Evolutionary conservation across 2,113 vertebrate species (phyloP).

Genomic region (Herpailurus yagouaroundi): DNA sequence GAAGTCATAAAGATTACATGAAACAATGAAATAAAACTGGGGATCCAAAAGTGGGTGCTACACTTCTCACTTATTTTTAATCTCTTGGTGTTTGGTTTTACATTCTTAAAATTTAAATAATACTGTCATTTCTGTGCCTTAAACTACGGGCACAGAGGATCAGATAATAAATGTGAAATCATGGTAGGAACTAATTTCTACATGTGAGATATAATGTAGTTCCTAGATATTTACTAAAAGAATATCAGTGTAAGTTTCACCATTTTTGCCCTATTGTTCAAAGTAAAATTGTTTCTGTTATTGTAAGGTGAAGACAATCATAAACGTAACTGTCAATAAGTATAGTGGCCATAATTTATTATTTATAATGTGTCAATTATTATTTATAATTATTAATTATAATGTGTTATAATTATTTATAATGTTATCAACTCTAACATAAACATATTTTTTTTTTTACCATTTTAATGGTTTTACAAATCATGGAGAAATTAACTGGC

Average conservation of each 20-base stretch:
- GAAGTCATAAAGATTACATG: background rate
- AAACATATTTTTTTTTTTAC: background rate
- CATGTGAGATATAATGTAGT: background rate
- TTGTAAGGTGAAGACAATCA: background rate
- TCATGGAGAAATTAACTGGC: background rate
- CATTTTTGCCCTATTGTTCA: background rate
- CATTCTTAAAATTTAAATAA: background rate
- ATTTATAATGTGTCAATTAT: background rate
- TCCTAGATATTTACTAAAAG: background rate
- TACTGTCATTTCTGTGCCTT: background rate
- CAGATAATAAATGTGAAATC: background rate
- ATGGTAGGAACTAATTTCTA: background rate
- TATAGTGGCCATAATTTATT: background rate
- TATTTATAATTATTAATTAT: background rate
- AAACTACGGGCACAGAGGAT: background rate
- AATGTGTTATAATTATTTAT: background rate
- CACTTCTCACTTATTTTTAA: background rate
- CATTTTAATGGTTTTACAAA: background rate
- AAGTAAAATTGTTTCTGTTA: background rate
- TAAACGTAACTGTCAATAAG: background rate
- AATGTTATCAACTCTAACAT: background rate
- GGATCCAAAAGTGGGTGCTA: background rate
- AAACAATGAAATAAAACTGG: background rate
- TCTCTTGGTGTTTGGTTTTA: background rate
- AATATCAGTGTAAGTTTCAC: background rate